Evolutionary conservation across 2,888 invertebrate genomes (phyloP), one percentile per base, ranked within the genome.

Genomic region (Harpalus rubripes): DNA sequence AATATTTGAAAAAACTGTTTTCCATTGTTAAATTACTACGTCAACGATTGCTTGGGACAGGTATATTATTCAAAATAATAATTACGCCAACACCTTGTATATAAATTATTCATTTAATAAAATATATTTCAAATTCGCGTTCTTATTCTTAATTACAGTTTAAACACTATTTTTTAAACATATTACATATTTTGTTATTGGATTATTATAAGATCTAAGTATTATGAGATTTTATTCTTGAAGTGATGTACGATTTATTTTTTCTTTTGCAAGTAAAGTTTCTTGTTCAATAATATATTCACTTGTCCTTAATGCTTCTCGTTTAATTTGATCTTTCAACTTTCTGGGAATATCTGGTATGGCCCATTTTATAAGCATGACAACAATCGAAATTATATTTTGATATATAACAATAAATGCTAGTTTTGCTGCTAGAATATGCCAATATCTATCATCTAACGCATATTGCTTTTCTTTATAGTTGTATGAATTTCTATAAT

Each of bases 391-490:
- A 44, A 97, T 96, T 15, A 96, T 90, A 90, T 96, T 96, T 94
- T 96, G 95, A 91, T 95, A 96, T 0, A 95, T 92, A 4, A 96
- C 94, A 63, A 96, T 94, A 90, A 96, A 96, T 0, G 95, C 94
- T 81, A 96, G 91, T 86, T 96, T 91, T 88, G 94, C 95, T 5
- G 95, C 95, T 86, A 96, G 90, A 78, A 96, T 93, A 88, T 95
- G 94, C 96, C 96, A 96, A 90, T 95, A 96, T 74, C 94, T 93
- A 84, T 93, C 90, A 0, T 95, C 94, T 76, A 94, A 90, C 87
- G 94, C 93, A 88, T 95, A 95, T 65, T 92, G 92, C 18, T 63
- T 63, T 4, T 90, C 85, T 0, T 88, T 88, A 79, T 91, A 88
- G 87, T 91, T 89, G 1, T 93, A 93, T 52, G 94, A 93, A 89